Base-by-base conservation (phyloP, 2,888 invertebrate species). In the Chloroclystis v-ata region DNA sequence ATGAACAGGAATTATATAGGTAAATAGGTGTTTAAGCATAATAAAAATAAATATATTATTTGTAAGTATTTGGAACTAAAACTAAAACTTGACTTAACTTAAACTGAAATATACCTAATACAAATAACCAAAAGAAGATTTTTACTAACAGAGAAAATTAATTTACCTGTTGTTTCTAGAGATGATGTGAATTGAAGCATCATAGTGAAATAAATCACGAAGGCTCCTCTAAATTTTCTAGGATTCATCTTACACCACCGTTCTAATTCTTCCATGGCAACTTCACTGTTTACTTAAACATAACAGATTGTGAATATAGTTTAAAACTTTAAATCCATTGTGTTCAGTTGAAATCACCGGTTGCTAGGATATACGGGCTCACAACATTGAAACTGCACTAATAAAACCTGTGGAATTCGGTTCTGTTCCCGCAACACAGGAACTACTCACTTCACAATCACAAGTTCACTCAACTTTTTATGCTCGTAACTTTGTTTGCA, bases 401-500 rank as follows among this genome's bases (percentile, higher is more conserved):
- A 10, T 35, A 35, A 73, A 82, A 85, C 84, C 82, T 82, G 84
- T 84, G 75, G 81, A 78, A 82, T 78, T 78, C 62, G 35, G 33
- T 20, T 33, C 16, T 13, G 65, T 67, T 72, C 62, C 67, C 67
- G 64, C 67, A 72, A 71, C 63, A 67, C 65, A 68, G 28, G 51
- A 55, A 66, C 68, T 63, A 69, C 64, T 59, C 56, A 61, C 65
- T 67, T 65, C 60, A 65, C 63, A 80, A 82, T 65, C 60, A 65
- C 63, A 80, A 82, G 85, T 85, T 85, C 83, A 86, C 81, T 85
- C 78, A 84, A 84, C 84, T 85, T 81, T 77, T 60, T 65, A 57
- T 57, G 61, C 63, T 62, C 65, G 51, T 35, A 20, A 24, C 35
- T 85, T 81, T 76, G 61, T 65, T 57, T 58, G 60, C 62, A 63